Base-by-base conservation (phyloP, 2,888 invertebrate species). In the Dynastes tityus region DNA sequence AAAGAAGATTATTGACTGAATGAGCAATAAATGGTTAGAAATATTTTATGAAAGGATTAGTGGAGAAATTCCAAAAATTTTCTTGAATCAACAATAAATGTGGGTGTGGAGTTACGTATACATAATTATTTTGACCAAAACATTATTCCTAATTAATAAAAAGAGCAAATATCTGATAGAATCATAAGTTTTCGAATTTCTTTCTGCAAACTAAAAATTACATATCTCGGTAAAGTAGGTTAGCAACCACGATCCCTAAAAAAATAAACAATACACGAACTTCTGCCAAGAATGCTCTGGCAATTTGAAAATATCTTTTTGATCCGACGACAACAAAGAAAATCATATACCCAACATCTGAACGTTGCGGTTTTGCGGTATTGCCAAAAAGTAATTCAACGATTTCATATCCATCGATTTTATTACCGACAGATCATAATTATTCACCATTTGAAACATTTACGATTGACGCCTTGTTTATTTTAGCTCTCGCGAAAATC, bases 281-380 rank as follows among this genome's bases (percentile, higher is more conserved):
- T 68, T 27, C 22, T 68, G 68, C 68, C 68, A 68, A 68, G 51
- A 68, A 68, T 68, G 22, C 27, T 49, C 22, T 68, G 51, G 51
- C 51, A 68, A 68, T 51, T 68, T 68, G 29, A 49, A 49, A 51
- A 51, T 65, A 65, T 65, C 40, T 63, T 29, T 63, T 63, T 29
- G 9, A 63, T 63, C 13, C 63, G 63, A 32, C 5, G 29, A 51
- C 27, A 13, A 51, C 51, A 68, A 68, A 27, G 27, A 51, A 51
- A 68, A 68, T 63, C 13, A 32, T 32, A 27, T 27, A 13, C 32
- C 32, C 32, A 32, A 32, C 27, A 29, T 63, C 55, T 22, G n/a
- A 55, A n/a, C n/a, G 9, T 11, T 27, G 27, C 2, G 32, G 5
- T 32, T 5, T 32, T 63, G 63, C 63, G 29, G 63, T 29, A 5